These are phyloP conservation scores for Tylochromis polylepis DNA, from an alignment of 2,113 vertebrate genomes.

Conservation along the genomic window DNA sequence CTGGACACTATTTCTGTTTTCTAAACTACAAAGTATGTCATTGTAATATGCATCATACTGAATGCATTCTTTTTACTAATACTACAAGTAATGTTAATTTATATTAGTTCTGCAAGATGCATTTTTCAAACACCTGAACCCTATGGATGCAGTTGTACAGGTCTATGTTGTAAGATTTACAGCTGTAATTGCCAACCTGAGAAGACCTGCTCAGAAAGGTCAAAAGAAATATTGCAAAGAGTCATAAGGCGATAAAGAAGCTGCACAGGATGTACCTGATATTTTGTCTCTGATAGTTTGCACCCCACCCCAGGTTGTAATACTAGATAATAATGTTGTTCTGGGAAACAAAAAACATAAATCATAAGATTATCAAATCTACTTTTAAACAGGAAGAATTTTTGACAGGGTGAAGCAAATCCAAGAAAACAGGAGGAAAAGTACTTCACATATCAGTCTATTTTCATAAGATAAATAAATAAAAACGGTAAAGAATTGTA, in stretches of 20 bases:
- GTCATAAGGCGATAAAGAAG: background rate
- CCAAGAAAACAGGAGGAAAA: fast-evolving
- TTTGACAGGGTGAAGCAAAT: background rate
- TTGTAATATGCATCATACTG: background rate
- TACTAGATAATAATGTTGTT: background rate
- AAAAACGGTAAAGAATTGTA: background rate
- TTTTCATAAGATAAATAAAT: background rate
- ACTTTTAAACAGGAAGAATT: background rate
- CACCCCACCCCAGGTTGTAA: background rate
- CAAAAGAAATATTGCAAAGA: background rate
- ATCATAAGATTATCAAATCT: background rate
- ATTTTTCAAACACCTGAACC: background rate
- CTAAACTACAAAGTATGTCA: background rate
- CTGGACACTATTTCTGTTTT: background rate
- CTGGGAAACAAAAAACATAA: background rate
- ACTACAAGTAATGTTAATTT: background rate
- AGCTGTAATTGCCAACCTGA: background rate
- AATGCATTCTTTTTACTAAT: background rate
- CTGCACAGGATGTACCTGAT: background rate
- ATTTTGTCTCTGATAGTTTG: background rate
- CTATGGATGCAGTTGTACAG: background rate
- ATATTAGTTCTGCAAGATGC: background rate
- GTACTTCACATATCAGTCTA: fast-evolving
- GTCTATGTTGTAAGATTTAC: background rate
- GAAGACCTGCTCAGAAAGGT: background rate